Conservation (phyloP, 2,113 vertebrate species). For the Heterochromis multidens region DNA sequence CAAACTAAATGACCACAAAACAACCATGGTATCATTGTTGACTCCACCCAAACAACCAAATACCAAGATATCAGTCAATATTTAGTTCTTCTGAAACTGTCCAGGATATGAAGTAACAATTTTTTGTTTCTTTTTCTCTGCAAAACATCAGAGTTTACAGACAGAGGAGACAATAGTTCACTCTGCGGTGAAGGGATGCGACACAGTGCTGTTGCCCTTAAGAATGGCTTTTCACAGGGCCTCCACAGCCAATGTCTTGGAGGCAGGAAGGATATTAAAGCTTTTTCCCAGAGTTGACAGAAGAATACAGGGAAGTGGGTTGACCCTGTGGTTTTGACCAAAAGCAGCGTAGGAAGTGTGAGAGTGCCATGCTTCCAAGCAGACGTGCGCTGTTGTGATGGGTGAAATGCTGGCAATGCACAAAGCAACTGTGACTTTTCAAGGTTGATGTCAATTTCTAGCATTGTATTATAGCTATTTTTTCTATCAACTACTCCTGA, state of each 20-base stretch:
- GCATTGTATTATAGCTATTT: not conserved
- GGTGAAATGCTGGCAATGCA: not conserved
- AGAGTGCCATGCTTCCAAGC: constrained; percentile 49
- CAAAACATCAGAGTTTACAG: constrained; percentile 28
- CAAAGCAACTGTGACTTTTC: not conserved
- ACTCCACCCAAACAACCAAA: constrained; percentile 48
- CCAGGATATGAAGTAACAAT: constrained; percentile 33
- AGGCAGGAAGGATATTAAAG: constrained; percentile 75
- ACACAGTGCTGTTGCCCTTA: constrained; percentile 19
- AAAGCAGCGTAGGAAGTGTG: constrained; percentile 64
- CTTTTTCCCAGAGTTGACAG: constrained; percentile 75
- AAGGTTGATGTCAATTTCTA: not conserved
- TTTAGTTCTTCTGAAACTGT: constrained; percentile 52
- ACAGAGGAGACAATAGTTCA: constrained; percentile 54
- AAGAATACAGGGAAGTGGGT: constrained; percentile 75
- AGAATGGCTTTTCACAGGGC: constrained; percentile 52
- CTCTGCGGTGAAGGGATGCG: constrained; percentile 26
- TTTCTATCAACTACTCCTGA: not conserved
- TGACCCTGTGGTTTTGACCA: constrained; percentile 67
- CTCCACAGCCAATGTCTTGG: constrained; percentile 32
- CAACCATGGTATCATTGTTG: constrained; percentile 22
- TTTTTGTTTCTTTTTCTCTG: constrained; percentile 29
- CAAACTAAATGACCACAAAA: constrained; percentile 20
- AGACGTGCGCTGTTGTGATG: constrained; percentile 51
- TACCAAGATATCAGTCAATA: constrained; percentile 26